These are phyloP conservation scores for Tortricodes alternella DNA, from an alignment of 2,888 invertebrate species.

Conservation along the genomic window DNA sequence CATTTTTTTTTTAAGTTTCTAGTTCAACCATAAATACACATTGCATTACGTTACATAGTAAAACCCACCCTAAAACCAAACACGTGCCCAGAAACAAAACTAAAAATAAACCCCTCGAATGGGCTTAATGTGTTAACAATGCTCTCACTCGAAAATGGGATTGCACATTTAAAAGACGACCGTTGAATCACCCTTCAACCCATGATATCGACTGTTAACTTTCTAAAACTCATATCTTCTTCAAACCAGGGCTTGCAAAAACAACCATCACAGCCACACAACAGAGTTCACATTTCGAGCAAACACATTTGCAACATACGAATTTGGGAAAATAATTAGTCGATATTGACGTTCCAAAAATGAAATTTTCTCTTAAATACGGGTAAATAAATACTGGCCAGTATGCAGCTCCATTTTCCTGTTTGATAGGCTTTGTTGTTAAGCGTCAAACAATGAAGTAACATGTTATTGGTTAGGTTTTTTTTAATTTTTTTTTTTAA, in stretches of 20 bases:
- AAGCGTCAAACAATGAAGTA: neutral
- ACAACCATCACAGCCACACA: neutral
- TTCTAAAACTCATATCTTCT: neutral
- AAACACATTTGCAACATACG: neutral
- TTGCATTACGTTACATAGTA: slow-evolving; percentile 28
- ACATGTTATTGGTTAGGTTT: neutral
- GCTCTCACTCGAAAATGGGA: slow-evolving; percentile 49
- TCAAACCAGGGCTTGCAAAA: neutral
- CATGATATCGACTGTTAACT: slow-evolving; percentile 17
- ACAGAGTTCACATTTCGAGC: neutral
- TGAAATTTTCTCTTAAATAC: slow-evolving; percentile 38
- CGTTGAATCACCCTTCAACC: slow-evolving; percentile 32
- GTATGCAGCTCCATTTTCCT: neutral
- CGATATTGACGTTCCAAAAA: slow-evolving; percentile 18
- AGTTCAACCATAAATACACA: too few relatives aligned
- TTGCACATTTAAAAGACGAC: slow-evolving; percentile 38
- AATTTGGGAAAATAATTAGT: neutral
- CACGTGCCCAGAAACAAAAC: slow-evolving; percentile 69
- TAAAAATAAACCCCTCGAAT: slow-evolving; percentile 74
- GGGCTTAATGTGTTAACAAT: slow-evolving; percentile 77
- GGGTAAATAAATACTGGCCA: slow-evolving; percentile 2
- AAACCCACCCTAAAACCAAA: slow-evolving; percentile 35
- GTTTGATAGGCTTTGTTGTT: slow-evolving; percentile 10
- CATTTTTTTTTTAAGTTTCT: too few relatives aligned
- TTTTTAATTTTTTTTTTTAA: too few relatives aligned